phyloP scores from a whole-genome alignment of 2,797 vertebrate genomes.

The Rousettus madagascariensis region DNA sequence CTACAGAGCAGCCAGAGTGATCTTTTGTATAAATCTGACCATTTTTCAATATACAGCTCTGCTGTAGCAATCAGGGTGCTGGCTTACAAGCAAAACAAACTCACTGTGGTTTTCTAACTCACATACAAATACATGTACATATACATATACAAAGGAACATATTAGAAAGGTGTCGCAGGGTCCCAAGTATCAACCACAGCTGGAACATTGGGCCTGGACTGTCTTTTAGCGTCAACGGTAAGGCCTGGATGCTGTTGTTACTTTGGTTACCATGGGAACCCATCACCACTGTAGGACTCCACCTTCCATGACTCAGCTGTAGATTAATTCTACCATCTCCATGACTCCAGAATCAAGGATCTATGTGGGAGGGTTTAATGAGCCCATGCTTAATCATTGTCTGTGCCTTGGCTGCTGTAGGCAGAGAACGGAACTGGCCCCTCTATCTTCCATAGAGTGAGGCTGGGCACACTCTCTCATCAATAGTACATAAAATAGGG shows the following conservation, averaged over 20 bases:
- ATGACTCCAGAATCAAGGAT: neutral
- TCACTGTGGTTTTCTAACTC: neutral
- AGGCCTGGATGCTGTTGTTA: neutral
- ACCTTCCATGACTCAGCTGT: neutral
- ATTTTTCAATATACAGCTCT: neutral
- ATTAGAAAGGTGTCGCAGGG: neutral
- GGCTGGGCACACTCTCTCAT: neutral
- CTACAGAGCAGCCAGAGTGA: neutral
- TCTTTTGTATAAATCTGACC: neutral
- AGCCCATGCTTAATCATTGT: neutral
- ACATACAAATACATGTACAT: neutral
- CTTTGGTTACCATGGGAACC: neutral
- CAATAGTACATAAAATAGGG: neutral
- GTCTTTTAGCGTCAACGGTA: neutral
- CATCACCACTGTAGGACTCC: neutral
- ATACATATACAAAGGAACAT: neutral
- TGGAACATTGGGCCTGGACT: neutral
- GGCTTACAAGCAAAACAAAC: slow-evolving; percentile 33
- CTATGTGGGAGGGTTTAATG: neutral
- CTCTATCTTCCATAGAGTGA: neutral
- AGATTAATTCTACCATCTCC: neutral
- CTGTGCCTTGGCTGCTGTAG: neutral
- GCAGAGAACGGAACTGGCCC: neutral
- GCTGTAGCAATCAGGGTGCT: neutral
- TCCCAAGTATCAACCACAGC: neutral